phyloP scores from a whole-genome alignment of 2,888 invertebrate species.

The Muscina levida region DNA sequence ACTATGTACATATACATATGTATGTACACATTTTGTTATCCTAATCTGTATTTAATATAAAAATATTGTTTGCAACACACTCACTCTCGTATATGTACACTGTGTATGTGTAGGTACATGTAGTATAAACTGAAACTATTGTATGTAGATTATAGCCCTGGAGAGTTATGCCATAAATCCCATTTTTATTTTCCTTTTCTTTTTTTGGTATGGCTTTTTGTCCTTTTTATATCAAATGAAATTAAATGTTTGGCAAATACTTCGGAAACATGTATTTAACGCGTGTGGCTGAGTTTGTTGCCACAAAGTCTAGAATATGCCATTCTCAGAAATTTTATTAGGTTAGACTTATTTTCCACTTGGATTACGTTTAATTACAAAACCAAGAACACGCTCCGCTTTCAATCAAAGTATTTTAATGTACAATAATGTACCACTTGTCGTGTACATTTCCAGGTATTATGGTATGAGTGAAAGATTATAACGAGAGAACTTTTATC shows the following conservation, averaged over 20 bases:
- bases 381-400: neutral
- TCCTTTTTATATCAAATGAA: conserved; percentile 35
- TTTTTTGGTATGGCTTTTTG: conserved; percentile 25
- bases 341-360: too few species aligned
- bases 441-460: too few species aligned
- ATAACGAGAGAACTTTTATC: too few species aligned
- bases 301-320: too few species aligned
- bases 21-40: neutral
- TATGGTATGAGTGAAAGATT: too few species aligned
- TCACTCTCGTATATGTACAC: neutral
- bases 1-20: neutral
- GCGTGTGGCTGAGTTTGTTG: neutral
- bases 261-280: neutral
- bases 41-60: conserved; percentile 18
- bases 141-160: conserved; percentile 33
- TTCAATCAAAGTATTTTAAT: too few species aligned
- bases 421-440: too few species aligned
- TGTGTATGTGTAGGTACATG: neutral
- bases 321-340: neutral
- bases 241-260: conserved; percentile 67
- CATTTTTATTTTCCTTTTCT: conserved; percentile 63
- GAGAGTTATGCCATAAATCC: conserved; percentile 49
- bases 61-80: neutral
- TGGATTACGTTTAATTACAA: neutral
- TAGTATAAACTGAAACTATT: conserved; percentile 8